Evolutionary conservation across 1,140 invertebrate species (phyloP).

Genomic region (Phocides pigmalion): DNA sequence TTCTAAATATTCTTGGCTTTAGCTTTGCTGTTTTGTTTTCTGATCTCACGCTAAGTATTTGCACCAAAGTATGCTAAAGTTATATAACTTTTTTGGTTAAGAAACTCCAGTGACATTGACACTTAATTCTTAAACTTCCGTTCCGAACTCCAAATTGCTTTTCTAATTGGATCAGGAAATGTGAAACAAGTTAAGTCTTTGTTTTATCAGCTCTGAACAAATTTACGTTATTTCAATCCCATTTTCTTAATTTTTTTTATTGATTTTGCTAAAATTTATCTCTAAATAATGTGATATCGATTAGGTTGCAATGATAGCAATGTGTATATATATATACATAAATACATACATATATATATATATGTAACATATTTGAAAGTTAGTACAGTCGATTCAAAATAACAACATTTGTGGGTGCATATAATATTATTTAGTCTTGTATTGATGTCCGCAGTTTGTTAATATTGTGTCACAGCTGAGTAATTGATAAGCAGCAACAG

Average conservation of each 20-base stretch:
- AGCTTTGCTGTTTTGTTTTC: no score
- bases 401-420: not conserved
- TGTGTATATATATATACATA: no score
- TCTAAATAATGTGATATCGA: no score
- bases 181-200: constrained; percentile 31
- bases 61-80: no score
- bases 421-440: not conserved
- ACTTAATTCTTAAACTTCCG: not conserved
- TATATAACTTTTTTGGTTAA: no score
- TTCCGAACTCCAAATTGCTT: constrained; percentile 22
- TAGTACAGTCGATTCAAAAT: not conserved
- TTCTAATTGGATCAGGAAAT: constrained; percentile 38
- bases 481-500: not conserved
- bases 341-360: no score
- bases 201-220: constrained; percentile 17
- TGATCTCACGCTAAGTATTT: no score
- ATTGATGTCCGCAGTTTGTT: not conserved
- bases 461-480: not conserved
- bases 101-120: not conserved
- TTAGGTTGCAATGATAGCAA: no score
- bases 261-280: no score
- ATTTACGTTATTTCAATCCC: constrained; percentile 22
- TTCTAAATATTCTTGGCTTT: no score
- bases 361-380: no score
- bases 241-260: not conserved